Evolutionary conservation across 2,888 invertebrate species (phyloP).

Genomic region (Lydus trimaculatus): DNA sequence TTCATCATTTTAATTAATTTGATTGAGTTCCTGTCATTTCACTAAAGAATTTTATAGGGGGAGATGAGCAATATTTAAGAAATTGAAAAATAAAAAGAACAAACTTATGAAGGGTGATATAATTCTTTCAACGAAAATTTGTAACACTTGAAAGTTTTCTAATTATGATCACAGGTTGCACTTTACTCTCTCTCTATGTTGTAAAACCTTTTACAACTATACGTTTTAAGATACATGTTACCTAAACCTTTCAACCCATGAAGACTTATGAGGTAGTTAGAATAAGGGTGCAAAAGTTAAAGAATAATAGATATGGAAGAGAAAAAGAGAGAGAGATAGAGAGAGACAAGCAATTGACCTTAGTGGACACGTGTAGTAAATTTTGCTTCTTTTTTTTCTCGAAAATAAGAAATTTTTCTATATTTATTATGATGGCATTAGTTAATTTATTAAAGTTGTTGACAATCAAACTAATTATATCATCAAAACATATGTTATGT

Average conservation of each 20-base stretch:
- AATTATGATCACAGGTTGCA: not conserved
- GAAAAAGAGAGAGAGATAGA: not conserved
- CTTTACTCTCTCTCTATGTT: not conserved
- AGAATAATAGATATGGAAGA: not conserved
- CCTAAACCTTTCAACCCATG: not conserved
- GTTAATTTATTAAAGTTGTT: not conserved
- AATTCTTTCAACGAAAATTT: not conserved
- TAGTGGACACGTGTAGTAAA: not conserved
- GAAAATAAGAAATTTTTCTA: not conserved
- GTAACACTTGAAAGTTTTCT: constrained; percentile 4
- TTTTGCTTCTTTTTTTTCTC: too few species aligned
- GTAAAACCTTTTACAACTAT: not conserved
- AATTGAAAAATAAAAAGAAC: not conserved
- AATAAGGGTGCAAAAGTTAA: not conserved
- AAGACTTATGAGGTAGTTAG: constrained; percentile 2
- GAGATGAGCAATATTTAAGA: not conserved
- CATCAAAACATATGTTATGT: not conserved
- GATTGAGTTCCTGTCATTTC: not conserved
- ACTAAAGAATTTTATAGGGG: not conserved
- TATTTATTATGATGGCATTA: not conserved
- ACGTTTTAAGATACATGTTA: not conserved
- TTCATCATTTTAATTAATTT: constrained; percentile 2
- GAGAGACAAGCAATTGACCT: not conserved
- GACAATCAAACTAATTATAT: constrained; percentile 2
- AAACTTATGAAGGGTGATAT: not conserved